Percentiles rank a stretch among this genome's conserved stretches.
Conservation (phyloP, 2,113 vertebrate species). For the Phalacrocorax pelagicus region DNA sequence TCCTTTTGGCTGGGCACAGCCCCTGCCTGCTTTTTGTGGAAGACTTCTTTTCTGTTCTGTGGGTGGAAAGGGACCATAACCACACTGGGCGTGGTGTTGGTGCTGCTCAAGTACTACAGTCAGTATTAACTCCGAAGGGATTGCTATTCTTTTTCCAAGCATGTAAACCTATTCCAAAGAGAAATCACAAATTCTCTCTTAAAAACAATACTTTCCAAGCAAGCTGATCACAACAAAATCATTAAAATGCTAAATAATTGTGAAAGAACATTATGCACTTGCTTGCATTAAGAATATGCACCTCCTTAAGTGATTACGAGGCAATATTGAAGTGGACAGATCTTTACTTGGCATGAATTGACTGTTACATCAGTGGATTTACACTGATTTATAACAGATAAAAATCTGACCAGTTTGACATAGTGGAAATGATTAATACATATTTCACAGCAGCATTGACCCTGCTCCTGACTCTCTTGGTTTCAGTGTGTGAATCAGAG, state of each 20-base stretch:
- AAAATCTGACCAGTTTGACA: background rate
- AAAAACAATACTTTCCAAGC: background rate
- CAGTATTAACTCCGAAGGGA: background rate
- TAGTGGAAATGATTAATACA: background rate
- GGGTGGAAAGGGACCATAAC: background rate
- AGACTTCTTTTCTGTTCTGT: background rate
- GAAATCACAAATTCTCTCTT: background rate
- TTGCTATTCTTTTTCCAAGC: background rate
- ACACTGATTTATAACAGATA: background rate
- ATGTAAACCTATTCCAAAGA: background rate
- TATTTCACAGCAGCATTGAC: background rate
- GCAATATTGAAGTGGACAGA: background rate
- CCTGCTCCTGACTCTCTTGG: background rate
- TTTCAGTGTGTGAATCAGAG: background rate
- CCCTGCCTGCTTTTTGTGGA: background rate
- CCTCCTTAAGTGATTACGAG: background rate
- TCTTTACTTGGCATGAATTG: background rate
- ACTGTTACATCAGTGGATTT: background rate
- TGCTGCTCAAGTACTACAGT: background rate
- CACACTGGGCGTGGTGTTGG: background rate
- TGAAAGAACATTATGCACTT: background rate
- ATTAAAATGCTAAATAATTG: background rate
- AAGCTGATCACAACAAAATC: background rate
- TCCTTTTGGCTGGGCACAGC: background rate
- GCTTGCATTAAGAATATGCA: background rate